Percentiles rank a stretch among this genome's conserved stretches.
Conservation (phyloP, 2,888 invertebrate species). For the Syrphus vitripennis region DNA sequence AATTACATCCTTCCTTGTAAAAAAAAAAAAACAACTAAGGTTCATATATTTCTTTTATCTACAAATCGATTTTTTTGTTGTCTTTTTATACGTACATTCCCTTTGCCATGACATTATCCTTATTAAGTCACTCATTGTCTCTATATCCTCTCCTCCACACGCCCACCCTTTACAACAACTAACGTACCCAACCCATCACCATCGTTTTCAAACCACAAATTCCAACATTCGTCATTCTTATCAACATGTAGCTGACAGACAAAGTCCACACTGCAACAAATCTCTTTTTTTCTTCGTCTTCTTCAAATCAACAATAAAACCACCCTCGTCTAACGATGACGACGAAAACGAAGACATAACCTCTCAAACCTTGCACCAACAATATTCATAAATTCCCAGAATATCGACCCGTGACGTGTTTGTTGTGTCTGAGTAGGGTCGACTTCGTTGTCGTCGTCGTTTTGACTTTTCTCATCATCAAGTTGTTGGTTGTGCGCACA, state of each 20-base stretch:
- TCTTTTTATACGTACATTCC: not conserved
- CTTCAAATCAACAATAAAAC: conserved; percentile 3
- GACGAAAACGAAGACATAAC: not conserved
- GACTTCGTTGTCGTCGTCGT: conserved; percentile 10
- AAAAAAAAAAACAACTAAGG: no score
- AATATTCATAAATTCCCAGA: conserved; percentile 58
- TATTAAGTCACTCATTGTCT: conserved; percentile 57
- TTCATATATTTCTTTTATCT: conserved; percentile 6
- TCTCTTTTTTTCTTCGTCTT: not conserved
- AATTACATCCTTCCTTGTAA: not conserved
- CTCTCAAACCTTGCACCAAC: not conserved
- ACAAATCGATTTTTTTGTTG: conserved; percentile 51
- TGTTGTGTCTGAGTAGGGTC: conserved; percentile 69
- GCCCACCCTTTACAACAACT: not conserved
- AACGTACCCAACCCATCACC: not conserved
- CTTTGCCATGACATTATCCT: conserved; percentile 63
- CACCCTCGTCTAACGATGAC: not conserved
- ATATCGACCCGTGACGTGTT: conserved; percentile 64
- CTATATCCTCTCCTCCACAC: not conserved
- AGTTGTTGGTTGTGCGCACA: conserved; percentile 7
- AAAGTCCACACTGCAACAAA: conserved; percentile 60
- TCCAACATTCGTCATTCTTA: conserved; percentile 56
- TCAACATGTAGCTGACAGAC: conserved; percentile 64
- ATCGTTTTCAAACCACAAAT: not conserved
- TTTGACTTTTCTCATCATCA: conserved; percentile 50